A percentile compares a stretch with the other conserved stretches of the same genome.
phyloP scores from a whole-genome alignment of 1,140 invertebrate species.

The Helicoverpa zea region DNA sequence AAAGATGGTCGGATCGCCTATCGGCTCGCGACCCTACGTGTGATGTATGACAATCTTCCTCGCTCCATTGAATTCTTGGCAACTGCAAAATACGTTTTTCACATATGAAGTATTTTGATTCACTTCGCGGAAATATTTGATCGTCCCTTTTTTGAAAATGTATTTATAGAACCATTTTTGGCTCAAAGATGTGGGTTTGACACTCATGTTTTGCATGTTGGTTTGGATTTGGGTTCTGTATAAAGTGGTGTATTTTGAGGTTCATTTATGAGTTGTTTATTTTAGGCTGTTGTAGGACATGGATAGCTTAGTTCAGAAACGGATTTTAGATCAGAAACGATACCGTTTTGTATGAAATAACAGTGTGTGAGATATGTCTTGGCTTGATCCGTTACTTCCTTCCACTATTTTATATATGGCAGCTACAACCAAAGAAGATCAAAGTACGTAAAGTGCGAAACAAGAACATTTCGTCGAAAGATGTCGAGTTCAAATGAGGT shows the following conservation, averaged over 20 bases:
- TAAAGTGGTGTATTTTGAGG: neutral
- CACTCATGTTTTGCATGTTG: neutral
- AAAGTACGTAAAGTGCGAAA: too few relatives aligned
- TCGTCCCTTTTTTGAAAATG: neutral
- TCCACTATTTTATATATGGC: too few relatives aligned
- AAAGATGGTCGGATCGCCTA: neutral
- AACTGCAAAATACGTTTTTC: slow-evolving; percentile 38
- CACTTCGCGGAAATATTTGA: slow-evolving; percentile 7
- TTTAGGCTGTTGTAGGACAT: neutral
- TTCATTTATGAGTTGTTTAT: neutral
- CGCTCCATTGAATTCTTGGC: slow-evolving; percentile 45
- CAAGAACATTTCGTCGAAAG: too few relatives aligned
- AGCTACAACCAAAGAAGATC: too few relatives aligned
- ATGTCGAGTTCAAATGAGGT: neutral
- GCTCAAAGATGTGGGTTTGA: neutral
- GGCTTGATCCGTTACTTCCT: too few relatives aligned
- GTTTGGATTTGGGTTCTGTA: neutral
- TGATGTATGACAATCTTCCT: slow-evolving; percentile 42
- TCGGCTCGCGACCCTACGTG: slow-evolving; percentile 24
- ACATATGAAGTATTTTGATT: slow-evolving; percentile 36
- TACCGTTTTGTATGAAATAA: too few relatives aligned
- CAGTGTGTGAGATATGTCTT: too few relatives aligned
- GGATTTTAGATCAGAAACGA: too few relatives aligned
- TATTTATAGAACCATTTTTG: neutral
- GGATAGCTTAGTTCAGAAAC: too few relatives aligned